Conservation (phyloP, 2,113 vertebrate genomes). For the Diadophis punctatus region DNA sequence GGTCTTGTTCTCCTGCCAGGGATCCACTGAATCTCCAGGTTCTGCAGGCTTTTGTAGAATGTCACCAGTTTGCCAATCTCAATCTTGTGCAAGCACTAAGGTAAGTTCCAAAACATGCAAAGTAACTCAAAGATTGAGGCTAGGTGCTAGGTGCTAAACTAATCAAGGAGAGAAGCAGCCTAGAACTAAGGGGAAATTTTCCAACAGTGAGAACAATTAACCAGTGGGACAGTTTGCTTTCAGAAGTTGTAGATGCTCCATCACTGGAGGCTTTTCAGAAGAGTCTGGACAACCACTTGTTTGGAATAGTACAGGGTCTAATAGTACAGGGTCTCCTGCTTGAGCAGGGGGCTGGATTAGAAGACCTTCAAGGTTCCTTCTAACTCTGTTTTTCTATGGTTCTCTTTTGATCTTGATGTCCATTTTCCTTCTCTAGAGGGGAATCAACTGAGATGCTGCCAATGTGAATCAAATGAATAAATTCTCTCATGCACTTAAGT, state of each 20-base stretch:
- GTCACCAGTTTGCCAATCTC: slow-evolving; percentile 89
- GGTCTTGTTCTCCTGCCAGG: slow-evolving; percentile 57
- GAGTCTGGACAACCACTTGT: background rate
- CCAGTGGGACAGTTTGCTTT: background rate
- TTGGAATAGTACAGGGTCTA: background rate
- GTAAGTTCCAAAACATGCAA: slow-evolving; percentile 51
- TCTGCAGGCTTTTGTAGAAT: slow-evolving; percentile 90
- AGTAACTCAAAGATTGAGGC: background rate
- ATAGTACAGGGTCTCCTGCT: too few relatives aligned
- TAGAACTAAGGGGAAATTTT: background rate
- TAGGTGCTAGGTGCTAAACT: background rate
- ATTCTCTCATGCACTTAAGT: background rate
- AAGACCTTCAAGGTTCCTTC: background rate
- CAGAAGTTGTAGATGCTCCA: background rate
- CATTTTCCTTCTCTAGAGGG: background rate
- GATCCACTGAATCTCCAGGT: slow-evolving; percentile 85
- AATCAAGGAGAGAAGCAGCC: background rate
- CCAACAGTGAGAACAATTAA: background rate
- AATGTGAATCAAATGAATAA: background rate
- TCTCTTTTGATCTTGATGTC: background rate
- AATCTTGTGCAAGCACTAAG: slow-evolving; percentile 93
- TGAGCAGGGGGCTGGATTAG: background rate
- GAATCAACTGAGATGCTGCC: background rate
- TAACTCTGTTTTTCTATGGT: background rate
- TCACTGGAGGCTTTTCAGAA: background rate